Percentiles rank a stretch among this genome's conserved stretches.
phyloP scores from a whole-genome alignment of 1,140 invertebrate species.

The Pogonomyrmex californicus region DNA sequence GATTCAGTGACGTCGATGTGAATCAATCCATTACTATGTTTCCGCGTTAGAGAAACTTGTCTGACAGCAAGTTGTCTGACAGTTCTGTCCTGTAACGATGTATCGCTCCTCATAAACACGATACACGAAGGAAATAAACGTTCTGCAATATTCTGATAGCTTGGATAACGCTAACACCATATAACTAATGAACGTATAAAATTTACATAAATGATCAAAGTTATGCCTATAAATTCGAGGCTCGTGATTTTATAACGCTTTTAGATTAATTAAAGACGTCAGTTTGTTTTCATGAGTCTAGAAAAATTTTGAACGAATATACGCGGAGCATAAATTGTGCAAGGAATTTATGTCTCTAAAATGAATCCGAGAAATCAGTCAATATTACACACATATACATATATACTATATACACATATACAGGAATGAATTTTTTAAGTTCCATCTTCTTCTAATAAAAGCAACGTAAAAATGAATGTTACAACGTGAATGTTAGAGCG shows the following conservation, averaged over 20 bases:
- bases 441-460: neutral
- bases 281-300: no score
- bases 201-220: neutral
- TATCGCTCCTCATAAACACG: slow-evolving; percentile 18
- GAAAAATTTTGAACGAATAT: neutral
- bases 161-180: neutral
- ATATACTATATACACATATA: no score
- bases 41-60: neutral
- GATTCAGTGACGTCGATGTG: neutral
- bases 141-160: slow-evolving; percentile 27
- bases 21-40: slow-evolving; percentile 36
- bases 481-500: neutral
- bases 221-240: neutral
- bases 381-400: no score
- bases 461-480: no score
- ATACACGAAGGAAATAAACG: slow-evolving; percentile 23
- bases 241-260: neutral
- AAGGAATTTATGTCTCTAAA: neutral
- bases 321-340: neutral
- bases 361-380: no score
- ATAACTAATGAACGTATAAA: slow-evolving; percentile 31
- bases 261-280: neutral
- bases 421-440: neutral
- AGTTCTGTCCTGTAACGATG: neutral
- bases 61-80: slow-evolving; percentile 26